Evolutionary conservation across 2,797 vertebrate genomes (phyloP).

Genomic region (Sternotherus odoratus): DNA sequence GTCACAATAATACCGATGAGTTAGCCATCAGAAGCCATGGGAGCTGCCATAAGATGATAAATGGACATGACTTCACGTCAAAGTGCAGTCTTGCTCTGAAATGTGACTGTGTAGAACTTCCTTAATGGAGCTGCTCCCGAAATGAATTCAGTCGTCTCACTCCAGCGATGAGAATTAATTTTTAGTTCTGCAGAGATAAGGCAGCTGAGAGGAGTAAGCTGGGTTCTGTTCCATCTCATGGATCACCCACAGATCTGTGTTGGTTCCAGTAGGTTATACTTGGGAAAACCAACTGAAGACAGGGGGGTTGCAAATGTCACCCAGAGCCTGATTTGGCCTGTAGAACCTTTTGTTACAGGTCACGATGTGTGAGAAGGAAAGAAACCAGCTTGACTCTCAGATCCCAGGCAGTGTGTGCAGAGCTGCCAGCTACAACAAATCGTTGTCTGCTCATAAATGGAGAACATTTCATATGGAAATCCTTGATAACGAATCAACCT

Average conservation of each 20-base stretch:
- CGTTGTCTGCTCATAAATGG: not conserved
- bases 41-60: not conserved
- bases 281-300: not conserved
- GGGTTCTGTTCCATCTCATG: not conserved
- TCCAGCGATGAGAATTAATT: not conserved
- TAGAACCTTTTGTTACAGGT: not conserved
- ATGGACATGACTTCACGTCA: not conserved
- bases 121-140: not conserved
- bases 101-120: not conserved
- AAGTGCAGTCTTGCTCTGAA: not conserved
- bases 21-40: not conserved
- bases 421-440: not conserved
- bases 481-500: not conserved
- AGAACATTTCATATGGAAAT: not conserved
- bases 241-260: not conserved
- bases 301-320: not conserved
- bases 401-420: not conserved
- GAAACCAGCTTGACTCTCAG: not conserved
- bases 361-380: not conserved
- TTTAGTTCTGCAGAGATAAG: not conserved
- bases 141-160: not conserved
- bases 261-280: not conserved
- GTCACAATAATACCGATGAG: not conserved
- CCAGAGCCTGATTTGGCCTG: not conserved
- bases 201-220: not conserved